Evolutionary conservation across 1,140 invertebrate species (phyloP), one percentile per base, ranked within the genome.

Genomic region (Solenopsis fugax): DNA sequence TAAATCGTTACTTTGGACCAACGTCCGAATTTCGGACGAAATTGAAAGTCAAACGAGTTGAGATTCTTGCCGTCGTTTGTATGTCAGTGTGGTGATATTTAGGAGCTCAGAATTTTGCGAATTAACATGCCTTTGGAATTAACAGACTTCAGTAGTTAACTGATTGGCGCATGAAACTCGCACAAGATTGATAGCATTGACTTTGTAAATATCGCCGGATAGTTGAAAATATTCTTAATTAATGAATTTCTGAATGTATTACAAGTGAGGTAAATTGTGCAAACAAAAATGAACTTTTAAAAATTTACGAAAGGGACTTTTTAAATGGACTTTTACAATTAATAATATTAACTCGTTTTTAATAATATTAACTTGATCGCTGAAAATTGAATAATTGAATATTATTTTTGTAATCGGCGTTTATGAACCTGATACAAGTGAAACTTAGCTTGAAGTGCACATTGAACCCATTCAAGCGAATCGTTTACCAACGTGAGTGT

Each of bases 391-490:
- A 2, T 29, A 76, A 21, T 69, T 71, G 45, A 10, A 9, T 52
- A 21, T 80, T 67, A 52, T 18, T 54, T 81, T 54, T 18, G n/a
- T 37, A 41, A 52, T 34, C 24, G 21, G 16, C 21, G 13, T 16
- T 58, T 82, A 58, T 24, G 21, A 52, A 45, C 18, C 12, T 41
- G 18, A 58, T 58, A 50, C 18, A 50, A 50, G 21, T 50, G 24
- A 41, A 80, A 37, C 9, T 50, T 50, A 13, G n/a, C 21, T 60
- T 58, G 37, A 29, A 82, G 24, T 82, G 54, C 54, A 60, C 80
- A 21, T 75, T 84, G 56, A 84, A 75, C 29, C 45, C 18, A 48
- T 41, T 81, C n/a, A 2, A 52, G 37, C 45, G 41, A 73, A 45
- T 56, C 21, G 21, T 80, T 80, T 69, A 34, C 48, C 65, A 72